A percentile compares a stretch with the other conserved stretches of the same genome.
phyloP scores from a whole-genome alignment of 1,140 invertebrate species.

The Megalonaias nervosa region DNA sequence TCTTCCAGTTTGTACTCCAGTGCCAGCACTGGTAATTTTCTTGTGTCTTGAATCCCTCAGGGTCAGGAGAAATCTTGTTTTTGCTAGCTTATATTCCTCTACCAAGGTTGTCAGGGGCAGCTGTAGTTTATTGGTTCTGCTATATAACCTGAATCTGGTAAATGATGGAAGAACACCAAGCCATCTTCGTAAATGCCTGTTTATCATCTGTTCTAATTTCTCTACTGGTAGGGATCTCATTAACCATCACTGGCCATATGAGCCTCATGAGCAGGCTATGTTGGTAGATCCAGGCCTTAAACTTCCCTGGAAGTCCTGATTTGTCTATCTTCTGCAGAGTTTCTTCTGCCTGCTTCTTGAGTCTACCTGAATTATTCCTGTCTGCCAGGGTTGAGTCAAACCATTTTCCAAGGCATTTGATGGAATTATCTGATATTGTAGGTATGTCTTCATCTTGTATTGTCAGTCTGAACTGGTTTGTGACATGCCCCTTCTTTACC shows the following conservation, averaged over 20 bases:
- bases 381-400: too few species aligned
- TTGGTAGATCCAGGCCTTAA: conserved; percentile 30
- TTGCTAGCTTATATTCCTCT: conserved; percentile 13
- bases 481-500: too few species aligned
- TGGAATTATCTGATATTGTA: conserved; percentile 2
- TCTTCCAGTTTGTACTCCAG: conserved; percentile 5
- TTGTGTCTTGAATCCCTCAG: conserved; percentile 13
- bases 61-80: conserved; percentile 17
- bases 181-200: too few species aligned
- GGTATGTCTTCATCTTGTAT: conserved; percentile 12
- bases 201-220: conserved; percentile 1
- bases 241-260: conserved; percentile 9
- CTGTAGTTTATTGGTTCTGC: not conserved
- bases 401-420: not conserved
- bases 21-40: conserved; percentile 8
- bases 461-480: too few species aligned
- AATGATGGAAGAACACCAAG: too few species aligned
- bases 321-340: conserved; percentile 3
- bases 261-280: conserved; percentile 10
- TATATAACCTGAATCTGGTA: too few species aligned
- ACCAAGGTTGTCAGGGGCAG: conserved; percentile 6
- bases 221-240: conserved; percentile 19
- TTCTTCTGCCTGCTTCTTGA: conserved; percentile 1
- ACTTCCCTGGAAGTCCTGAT: conserved; percentile 19
- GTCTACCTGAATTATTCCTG: too few species aligned